Base-by-base conservation (phyloP, 2,797 vertebrate genomes). In the Chelon labrosus region DNA sequence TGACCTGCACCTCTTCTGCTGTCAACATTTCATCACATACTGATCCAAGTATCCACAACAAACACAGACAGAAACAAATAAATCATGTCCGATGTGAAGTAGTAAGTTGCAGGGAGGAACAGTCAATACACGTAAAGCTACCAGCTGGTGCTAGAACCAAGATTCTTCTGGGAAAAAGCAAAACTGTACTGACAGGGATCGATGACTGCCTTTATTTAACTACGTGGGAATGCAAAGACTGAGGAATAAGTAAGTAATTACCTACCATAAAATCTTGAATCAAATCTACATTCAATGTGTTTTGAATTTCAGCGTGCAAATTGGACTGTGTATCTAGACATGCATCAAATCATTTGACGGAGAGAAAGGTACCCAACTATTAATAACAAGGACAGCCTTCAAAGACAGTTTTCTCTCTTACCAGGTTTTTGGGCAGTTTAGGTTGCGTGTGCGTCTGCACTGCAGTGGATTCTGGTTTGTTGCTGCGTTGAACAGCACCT, bases 341-440 rank as follows among this genome's bases (percentile, higher is more conserved):
- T 7, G 17, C 8, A 44, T 44, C 14, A 44, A 7, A 17, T 7
- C 16, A 44, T 44, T 7, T 44, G 16, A 17, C 2, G 14, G 16
- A 12, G 14, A 44, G 3, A 44, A 6, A 12, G 2, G 5, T 4
- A 44, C 16, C 16, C 8, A 2, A 7, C 16, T 47, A 50, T 50
- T 11, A 50, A 41, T 10, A 16, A 47, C 2, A 44, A 70, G 10
- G 10, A 22, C 1, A 0, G 0, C 27, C 1, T 8, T 17, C 1
- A 73, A 12, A 22, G 19, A 55, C 9, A 0, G 17, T 2, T 14
- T 59, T 46, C 1, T 0, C 1, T 0, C 72, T 75, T 93, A 99
- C 98, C 90, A 98, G 93, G 93, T 95, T 97, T 85, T 97, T 95
- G 79, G 95, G 85, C 77, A 98, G 93, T 85, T 98, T 98, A 71